phyloP scores from a whole-genome alignment of 1,140 invertebrate species.

The Temnothorax curvispinosus region DNA sequence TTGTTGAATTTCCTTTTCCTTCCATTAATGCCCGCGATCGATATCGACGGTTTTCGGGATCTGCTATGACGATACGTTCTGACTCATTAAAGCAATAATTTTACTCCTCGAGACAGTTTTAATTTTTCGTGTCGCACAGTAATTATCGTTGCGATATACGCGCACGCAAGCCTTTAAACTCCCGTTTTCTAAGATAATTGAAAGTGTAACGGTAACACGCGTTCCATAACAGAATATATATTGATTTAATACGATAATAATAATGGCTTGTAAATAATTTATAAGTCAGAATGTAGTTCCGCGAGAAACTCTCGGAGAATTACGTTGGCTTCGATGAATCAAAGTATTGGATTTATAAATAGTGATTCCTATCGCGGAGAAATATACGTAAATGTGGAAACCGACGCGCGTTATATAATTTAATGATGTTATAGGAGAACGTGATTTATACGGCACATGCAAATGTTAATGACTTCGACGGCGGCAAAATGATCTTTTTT shows the following conservation, averaged over 20 bases:
- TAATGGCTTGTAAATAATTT: neutral
- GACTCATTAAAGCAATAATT: neutral
- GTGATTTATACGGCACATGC: conserved; percentile 31
- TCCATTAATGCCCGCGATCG: conserved; percentile 62
- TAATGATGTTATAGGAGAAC: conserved; percentile 14
- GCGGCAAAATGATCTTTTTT: conserved; percentile 23
- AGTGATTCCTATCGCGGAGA: neutral
- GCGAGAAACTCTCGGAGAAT: conserved; percentile 10
- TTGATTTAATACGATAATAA: neutral
- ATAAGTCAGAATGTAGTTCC: neutral
- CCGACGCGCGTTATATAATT: conserved; percentile 40
- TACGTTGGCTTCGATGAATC: conserved; percentile 7
- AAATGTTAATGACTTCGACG: conserved; percentile 41
- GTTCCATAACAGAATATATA: neutral
- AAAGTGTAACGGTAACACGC: neutral
- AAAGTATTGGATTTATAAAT: conserved; percentile 40
- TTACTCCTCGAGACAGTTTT: neutral
- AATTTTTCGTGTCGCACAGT: neutral
- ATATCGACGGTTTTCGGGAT: conserved; percentile 9
- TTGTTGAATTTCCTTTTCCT: conserved; percentile 73
- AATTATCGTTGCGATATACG: no score
- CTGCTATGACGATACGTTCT: neutral
- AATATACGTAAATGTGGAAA: conserved; percentile 28
- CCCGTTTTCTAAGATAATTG: neutral
- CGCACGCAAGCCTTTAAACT: neutral